phyloP scores from a whole-genome alignment of 2,888 invertebrate species.

The Pantelozetes paolii region DNA sequence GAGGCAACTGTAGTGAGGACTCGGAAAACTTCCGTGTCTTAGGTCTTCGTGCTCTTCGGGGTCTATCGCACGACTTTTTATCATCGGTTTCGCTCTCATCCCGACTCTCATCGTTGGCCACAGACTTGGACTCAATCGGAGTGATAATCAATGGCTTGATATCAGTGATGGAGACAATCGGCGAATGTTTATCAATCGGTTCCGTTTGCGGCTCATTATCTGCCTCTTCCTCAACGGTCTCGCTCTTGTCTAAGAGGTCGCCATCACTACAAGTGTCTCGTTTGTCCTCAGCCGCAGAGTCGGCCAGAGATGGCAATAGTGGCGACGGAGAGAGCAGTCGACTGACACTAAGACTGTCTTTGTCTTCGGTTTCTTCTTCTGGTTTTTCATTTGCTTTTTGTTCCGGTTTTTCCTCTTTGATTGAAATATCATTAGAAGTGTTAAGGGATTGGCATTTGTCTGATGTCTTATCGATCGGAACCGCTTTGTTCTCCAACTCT shows the following conservation, averaged over 20 bases:
- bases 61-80: slow-evolving; percentile 44
- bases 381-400: neutral
- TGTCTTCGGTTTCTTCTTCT: neutral
- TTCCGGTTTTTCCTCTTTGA: neutral
- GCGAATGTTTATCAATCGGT: slow-evolving; percentile 30
- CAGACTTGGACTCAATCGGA: neutral
- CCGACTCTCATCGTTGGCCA: slow-evolving; percentile 31
- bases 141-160: neutral
- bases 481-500: slow-evolving; percentile 1
- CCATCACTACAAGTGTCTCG: slow-evolving; percentile 36
- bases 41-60: slow-evolving; percentile 46
- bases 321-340: slow-evolving; percentile 9
- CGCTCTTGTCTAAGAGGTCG: slow-evolving; percentile 34
- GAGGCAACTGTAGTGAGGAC: slow-evolving; percentile 43
- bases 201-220: slow-evolving; percentile 44
- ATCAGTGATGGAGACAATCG: slow-evolving; percentile 33
- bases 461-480: neutral
- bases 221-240: slow-evolving; percentile 32
- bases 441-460: neutral
- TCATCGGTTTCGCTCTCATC: slow-evolving; percentile 40
- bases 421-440: neutral
- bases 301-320: slow-evolving; percentile 21
- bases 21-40: slow-evolving; percentile 47
- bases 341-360: neutral
- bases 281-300: slow-evolving; percentile 25